A percentile compares a stretch with the other conserved stretches of the same genome.
Evolutionary conservation across 2,113 vertebrate species (phyloP).

Genomic region (Crotalus helleri): DNA sequence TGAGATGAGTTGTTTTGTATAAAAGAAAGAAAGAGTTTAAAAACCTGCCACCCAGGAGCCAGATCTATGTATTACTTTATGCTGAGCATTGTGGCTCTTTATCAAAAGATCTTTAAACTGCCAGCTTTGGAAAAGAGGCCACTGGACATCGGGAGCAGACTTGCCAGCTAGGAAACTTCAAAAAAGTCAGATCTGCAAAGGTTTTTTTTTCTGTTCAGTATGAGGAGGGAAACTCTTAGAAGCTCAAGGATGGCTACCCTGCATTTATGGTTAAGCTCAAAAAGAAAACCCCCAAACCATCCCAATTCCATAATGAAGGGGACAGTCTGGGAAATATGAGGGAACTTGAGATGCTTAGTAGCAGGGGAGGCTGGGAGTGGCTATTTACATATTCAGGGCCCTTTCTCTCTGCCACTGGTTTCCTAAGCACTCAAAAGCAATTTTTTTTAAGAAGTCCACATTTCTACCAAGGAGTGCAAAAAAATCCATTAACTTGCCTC

Average conservation of each 20-base stretch:
- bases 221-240: background rate
- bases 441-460: background rate
- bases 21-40: background rate
- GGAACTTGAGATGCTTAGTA: background rate
- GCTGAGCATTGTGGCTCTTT: background rate
- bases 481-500: background rate
- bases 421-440: background rate
- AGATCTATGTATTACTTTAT: constrained; percentile 3
- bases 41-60: constrained; percentile 13
- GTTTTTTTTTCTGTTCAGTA: background rate
- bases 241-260: background rate
- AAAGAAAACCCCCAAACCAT: background rate
- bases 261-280: background rate
- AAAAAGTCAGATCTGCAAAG: background rate
- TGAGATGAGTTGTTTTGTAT: constrained; percentile 15
- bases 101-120: constrained; percentile 10
- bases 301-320: background rate
- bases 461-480: background rate
- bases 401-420: background rate
- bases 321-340: background rate
- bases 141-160: constrained; percentile 7
- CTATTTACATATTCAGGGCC: background rate
- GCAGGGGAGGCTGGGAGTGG: background rate
- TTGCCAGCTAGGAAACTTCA: background rate
- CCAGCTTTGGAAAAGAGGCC: constrained; percentile 8